A percentile compares a stretch with the other conserved stretches of the same genome.
These are phyloP conservation scores for Thaumetopoea pityocampa DNA, from an alignment of 1,140 invertebrate species.

Conservation along the genomic window DNA sequence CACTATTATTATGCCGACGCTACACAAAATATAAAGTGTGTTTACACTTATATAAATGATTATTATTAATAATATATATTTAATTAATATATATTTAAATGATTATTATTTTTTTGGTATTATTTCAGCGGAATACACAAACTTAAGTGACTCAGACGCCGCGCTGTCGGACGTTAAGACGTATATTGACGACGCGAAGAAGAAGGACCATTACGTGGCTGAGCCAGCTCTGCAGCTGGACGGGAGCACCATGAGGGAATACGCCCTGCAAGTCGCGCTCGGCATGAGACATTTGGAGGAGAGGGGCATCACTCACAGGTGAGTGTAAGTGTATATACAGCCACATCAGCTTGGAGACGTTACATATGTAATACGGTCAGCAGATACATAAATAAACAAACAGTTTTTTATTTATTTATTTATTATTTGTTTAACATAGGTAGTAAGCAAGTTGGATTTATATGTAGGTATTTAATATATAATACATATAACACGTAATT, in stretches of 20 bases:
- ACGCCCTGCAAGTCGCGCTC: constrained; percentile 82
- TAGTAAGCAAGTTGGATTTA: too few relatives aligned
- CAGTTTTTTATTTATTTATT: too few relatives aligned
- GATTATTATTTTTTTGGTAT: constrained; percentile 1
- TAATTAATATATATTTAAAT: neutral
- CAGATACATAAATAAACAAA: too few relatives aligned
- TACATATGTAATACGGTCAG: too few relatives aligned
- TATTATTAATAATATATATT: too few relatives aligned
- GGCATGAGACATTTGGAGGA: constrained; percentile 84
- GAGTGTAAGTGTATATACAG: constrained; percentile 4
- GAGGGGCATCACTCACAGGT: constrained; percentile 81
- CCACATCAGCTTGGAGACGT: too few relatives aligned
- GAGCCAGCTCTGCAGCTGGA: constrained; percentile 74
- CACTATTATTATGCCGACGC: too few relatives aligned
- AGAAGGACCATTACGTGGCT: constrained; percentile 54
- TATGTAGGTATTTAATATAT: too few relatives aligned
- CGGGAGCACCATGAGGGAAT: constrained; percentile 78
- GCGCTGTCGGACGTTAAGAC: constrained; percentile 34
- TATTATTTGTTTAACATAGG: too few relatives aligned
- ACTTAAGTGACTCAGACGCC: constrained; percentile 66
- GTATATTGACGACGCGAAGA: constrained; percentile 26
- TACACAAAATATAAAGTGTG: too few relatives aligned
- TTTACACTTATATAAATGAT: too few relatives aligned
- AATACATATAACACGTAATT: too few relatives aligned
- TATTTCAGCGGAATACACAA: constrained; percentile 72